These are phyloP conservation scores for Trissolcus japonicus DNA, from an alignment of 2,888 invertebrate genomes.

Conservation along the genomic window DNA sequence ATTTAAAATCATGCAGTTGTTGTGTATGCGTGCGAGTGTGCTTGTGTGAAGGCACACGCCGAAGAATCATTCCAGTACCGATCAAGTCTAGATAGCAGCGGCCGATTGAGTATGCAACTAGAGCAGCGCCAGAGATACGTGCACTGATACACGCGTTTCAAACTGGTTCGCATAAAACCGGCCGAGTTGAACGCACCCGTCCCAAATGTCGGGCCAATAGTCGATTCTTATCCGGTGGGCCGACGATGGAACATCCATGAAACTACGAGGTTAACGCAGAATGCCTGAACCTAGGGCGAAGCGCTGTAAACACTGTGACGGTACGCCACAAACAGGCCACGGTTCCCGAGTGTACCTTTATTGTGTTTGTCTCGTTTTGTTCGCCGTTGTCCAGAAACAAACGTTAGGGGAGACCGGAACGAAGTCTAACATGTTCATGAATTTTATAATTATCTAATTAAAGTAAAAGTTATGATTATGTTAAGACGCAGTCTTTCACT, in stretches of 20 bases:
- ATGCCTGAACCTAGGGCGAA: constrained; percentile 89
- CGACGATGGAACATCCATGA: constrained; percentile 76
- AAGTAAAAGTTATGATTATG: no score
- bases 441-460: no score
- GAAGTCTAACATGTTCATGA: no score
- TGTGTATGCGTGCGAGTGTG: constrained; percentile 20
- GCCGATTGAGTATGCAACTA: background rate
- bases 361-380: constrained; percentile 21
- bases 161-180: background rate
- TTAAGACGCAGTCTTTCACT: no score
- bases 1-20: constrained; percentile 3
- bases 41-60: constrained; percentile 4
- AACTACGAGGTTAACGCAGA: constrained; percentile 75
- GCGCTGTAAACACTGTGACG: constrained; percentile 95
- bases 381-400: background rate
- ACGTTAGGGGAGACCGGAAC: no score
- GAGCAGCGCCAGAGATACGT: background rate
- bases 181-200: background rate
- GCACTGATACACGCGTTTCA: background rate
- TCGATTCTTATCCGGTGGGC: constrained; percentile 45
- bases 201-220: constrained; percentile 16
- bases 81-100: constrained; percentile 3
- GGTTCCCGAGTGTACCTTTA: background rate
- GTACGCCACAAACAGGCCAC: constrained; percentile 77
- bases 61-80: constrained; percentile 5